Base-by-base conservation (phyloP, 2,113 vertebrate genomes). In the Plecturocebus donacophilus region DNA sequence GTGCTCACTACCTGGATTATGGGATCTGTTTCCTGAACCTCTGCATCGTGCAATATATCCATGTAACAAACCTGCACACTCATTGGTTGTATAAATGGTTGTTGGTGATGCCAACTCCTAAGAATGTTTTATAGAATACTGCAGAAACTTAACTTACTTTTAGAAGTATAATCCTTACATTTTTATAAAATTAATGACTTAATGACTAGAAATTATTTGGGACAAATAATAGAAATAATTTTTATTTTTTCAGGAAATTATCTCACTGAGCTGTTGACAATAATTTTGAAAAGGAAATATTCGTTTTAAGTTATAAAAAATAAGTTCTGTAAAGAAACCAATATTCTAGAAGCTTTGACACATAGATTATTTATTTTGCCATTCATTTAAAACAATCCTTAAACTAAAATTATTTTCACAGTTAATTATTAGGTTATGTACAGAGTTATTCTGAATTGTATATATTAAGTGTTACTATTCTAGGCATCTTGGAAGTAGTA, bases 351-450 rank as follows among this genome's bases (percentile, higher is more conserved):
- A n/a, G 7, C 64, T 97, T 86, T 87, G 38, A 87, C 64, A 84
- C 8, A 45, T 82, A 75, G 40, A 68, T 45, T 17, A 76, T 45
- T 95, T 92, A 90, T 86, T 86, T 97, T 97, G 14, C 82, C 85
- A 56, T 81, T 88, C 30, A 71, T 86, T 96, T 76, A 93, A 95
- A 94, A 94, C 3, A 87, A 76, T 90, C 49, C 16, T 96, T 88
- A 87, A 71, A 81, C 23, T 90, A 68, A 92, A 94, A 77, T 95
- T 87, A 95, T 81, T 90, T 91, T 87, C 16, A 14, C 23, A 89
- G 38, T 87, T 95, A 93, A 89, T 94, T 95, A 47, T 58, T 88
- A 88, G 25, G 45, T 75, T 88, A 64, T 49, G 58, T 56, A 56
- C 30, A 91, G 42, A 93, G 49, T 91, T 89, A 82, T 95, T 94